Conservation (phyloP, 2,888 invertebrate genomes). For the Gryllus longicercus region DNA sequence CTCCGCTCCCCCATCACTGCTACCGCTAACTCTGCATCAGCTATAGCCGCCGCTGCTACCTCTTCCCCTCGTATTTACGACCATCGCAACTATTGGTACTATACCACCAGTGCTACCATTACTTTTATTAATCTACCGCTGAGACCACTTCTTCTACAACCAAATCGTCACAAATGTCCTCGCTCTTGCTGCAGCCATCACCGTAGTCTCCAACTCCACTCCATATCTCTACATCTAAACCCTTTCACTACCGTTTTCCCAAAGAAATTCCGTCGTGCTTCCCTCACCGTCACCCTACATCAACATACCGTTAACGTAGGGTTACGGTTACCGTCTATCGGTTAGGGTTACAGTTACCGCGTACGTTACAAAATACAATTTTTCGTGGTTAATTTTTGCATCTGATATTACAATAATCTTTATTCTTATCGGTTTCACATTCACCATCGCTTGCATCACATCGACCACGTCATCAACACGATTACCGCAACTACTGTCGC, state of each 20-base stretch:
- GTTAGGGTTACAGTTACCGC: too few relatives aligned
- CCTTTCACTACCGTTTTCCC: too few relatives aligned
- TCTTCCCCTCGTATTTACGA: background rate
- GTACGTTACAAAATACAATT: background rate
- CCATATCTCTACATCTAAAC: too few relatives aligned
- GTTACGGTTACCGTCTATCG: too few relatives aligned
- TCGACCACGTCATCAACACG: too few relatives aligned
- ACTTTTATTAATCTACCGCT: background rate
- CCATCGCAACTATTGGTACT: background rate
- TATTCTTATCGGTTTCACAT: too few relatives aligned
- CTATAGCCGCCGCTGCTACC: background rate
- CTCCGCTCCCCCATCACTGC: background rate
- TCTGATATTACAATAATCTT: background rate
- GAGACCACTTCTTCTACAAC: background rate
- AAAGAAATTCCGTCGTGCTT: too few relatives aligned
- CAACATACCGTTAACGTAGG: background rate
- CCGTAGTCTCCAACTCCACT: background rate
- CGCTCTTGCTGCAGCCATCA: background rate
- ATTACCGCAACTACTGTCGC: too few relatives aligned
- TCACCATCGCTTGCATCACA: too few relatives aligned
- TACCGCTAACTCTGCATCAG: background rate
- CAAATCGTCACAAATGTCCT: background rate
- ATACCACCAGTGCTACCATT: background rate
- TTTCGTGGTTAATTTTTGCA: background rate
- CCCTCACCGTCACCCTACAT: background rate